These are phyloP conservation scores for Drosophila truncata DNA, from an alignment of 1,140 invertebrate genomes.

Conservation along the genomic window DNA sequence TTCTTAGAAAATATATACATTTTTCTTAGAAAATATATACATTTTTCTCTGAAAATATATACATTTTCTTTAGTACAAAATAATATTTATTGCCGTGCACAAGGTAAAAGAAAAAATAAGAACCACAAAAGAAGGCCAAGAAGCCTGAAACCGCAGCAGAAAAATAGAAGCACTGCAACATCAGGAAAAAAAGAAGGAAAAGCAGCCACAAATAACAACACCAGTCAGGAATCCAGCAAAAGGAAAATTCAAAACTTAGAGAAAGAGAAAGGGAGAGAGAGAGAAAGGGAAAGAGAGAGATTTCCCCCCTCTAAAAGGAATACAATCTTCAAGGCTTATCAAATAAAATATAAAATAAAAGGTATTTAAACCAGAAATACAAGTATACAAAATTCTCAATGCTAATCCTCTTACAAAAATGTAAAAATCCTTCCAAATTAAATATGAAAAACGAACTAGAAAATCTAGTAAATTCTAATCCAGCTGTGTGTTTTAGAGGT, in stretches of 20 bases:
- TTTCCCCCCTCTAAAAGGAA: neutral
- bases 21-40: neutral
- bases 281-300: neutral
- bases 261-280: neutral
- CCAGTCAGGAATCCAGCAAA: neutral
- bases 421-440: neutral
- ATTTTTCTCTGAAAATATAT: neutral
- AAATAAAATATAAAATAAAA: slow-evolving; percentile 2
- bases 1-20: neutral
- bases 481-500: no score
- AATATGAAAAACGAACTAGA: neutral
- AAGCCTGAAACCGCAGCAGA: neutral
- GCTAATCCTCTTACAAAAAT: neutral
- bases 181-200: neutral
- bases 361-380: neutral
- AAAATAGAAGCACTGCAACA: slow-evolving; percentile 26
- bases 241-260: neutral
- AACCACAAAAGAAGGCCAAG: slow-evolving; percentile 13
- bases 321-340: neutral
- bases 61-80: neutral
- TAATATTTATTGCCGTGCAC: neutral
- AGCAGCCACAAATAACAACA: neutral
- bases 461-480: neutral
- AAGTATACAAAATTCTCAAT: neutral
- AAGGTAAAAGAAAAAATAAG: slow-evolving; percentile 2